Evolutionary conservation across 2,888 invertebrate genomes (phyloP), one percentile per base, ranked within the genome.

Genomic region (Euproctis similis): DNA sequence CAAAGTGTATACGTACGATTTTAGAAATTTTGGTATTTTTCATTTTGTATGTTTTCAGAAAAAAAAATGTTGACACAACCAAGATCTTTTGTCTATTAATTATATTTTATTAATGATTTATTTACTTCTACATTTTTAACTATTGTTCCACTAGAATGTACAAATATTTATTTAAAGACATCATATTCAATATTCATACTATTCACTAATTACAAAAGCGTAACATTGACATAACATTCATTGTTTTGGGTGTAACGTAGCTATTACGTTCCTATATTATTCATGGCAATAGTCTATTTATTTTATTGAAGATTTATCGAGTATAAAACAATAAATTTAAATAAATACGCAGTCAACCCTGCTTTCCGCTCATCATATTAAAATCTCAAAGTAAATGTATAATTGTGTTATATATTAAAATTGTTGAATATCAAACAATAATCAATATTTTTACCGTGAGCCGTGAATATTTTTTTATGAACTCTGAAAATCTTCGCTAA

Each of bases 1-100:
- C 65, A 59, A 46, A 50, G 63, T 70, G 67, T 69, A 69, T 69
- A 70, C 67, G 68, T 62, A 70, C 62, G 32, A 36, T 30, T 37
- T 39, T 44, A 44, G 32, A 45, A 23, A 27, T 29, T 31, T 42
- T 11, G 19, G 18, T 12, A 32, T 12, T 29, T 10, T 16, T 31
- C 31, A 35, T n/a, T 39, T 37, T 34, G 26, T 35, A 35, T 36
- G 29, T 36, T 42, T 57, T 57, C 58, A 35, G n/a, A n/a, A n/a
- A n/a, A 55, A 57, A 59, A 51, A 45, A 39, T 52, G 39, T 57
- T 41, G 56, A 64, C 71, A 71, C 70, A 72, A 72, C 71, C 70
- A 34, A 68, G n/a, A 58, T 49, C 57, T 23, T 54, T 56, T 37
- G 25, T 25, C 32, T 26, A 23, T 10, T 8, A 23, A 2, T 24